These are phyloP conservation scores for Mareca strepera DNA, from an alignment of 2,797 vertebrate genomes.

Conservation along the genomic window DNA sequence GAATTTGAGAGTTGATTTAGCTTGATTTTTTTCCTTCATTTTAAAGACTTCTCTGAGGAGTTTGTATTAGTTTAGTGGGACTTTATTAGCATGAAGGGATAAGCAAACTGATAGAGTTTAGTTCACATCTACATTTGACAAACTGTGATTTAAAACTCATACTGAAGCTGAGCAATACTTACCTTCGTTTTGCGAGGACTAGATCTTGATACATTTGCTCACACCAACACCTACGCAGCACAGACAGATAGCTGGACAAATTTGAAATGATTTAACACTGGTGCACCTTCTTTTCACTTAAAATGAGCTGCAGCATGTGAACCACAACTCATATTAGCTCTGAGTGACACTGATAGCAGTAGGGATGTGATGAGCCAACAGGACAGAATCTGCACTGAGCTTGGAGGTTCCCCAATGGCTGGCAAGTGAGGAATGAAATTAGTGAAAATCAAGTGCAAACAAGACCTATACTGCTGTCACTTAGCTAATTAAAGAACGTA, in stretches of 20 bases:
- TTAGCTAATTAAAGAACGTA: neutral
- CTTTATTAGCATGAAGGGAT: neutral
- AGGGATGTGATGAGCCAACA: neutral
- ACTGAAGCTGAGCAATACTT: neutral
- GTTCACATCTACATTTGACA: neutral
- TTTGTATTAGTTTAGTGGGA: slow-evolving; percentile 14
- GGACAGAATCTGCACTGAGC: neutral
- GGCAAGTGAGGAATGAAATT: neutral
- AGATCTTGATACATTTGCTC: neutral
- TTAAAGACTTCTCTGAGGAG: slow-evolving; percentile 17
- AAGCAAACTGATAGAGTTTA: neutral
- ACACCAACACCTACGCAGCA: fast-evolving
- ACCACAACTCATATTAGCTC: fast-evolving
- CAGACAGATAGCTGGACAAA: neutral
- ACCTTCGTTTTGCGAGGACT: neutral
- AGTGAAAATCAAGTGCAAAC: neutral
- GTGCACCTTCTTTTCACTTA: neutral
- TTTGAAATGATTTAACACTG: neutral
- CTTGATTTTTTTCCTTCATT: neutral
- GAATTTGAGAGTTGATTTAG: slow-evolving; percentile 72
- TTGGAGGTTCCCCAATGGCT: neutral
- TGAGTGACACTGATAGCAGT: neutral
- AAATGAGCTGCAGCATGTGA: neutral
- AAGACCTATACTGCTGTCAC: neutral
- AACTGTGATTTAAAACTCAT: neutral